Conservation (phyloP, 2,113 vertebrate species). For the Aepyceros melampus region DNA sequence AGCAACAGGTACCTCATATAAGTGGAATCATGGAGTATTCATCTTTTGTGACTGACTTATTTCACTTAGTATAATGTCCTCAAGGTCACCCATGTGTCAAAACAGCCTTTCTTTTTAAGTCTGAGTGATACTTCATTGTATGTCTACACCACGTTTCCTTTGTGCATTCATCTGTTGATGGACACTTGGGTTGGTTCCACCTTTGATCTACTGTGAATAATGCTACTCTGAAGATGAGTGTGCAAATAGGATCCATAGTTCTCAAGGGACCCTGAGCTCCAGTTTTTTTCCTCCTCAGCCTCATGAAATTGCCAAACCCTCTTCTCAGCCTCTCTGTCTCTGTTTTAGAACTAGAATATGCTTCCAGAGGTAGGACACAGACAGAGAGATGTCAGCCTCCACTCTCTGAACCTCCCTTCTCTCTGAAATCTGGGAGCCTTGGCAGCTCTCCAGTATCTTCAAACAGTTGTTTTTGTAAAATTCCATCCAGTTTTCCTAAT, state of each 20-base stretch:
- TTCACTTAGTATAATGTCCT: background rate
- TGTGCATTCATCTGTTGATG: background rate
- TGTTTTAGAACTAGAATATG: background rate
- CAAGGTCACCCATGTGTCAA: background rate
- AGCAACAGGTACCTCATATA: background rate
- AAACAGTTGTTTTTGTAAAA: background rate
- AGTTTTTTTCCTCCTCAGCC: background rate
- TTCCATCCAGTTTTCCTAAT: constrained; percentile 23
- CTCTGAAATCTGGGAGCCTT: background rate
- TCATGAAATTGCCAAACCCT: background rate
- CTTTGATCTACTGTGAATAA: background rate
- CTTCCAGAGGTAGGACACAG: background rate
- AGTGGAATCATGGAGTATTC: background rate
- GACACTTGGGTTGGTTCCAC: background rate
- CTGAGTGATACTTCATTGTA: background rate
- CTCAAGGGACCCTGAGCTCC: background rate
- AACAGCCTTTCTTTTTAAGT: background rate
- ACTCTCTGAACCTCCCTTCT: background rate
- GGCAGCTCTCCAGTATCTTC: background rate
- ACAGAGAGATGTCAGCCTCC: background rate
- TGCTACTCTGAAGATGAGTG: background rate
- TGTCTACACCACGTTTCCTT: background rate
- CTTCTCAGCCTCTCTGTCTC: background rate
- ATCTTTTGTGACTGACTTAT: background rate
- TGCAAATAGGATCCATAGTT: background rate